Base-by-base conservation (phyloP, 2,888 invertebrate genomes). In the Zygothrica quintamaculata region DNA sequence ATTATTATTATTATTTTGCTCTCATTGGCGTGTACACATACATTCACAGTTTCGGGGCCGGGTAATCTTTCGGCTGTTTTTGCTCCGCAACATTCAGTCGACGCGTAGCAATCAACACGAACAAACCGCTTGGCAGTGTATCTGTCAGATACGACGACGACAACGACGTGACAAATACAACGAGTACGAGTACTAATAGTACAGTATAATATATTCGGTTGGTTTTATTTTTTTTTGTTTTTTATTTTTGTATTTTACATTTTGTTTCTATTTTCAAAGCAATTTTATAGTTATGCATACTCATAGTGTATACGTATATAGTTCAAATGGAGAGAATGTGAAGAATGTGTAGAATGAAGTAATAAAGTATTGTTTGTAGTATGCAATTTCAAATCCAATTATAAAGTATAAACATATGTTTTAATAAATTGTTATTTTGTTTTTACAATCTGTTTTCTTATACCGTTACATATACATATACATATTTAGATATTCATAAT, bases 61-160 rank as follows among this genome's bases (percentile, higher is more conserved):
- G 62, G 58, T 65, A 53, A 84, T 65, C 56, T 73, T 71, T 76
- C 64, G 65, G 78, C 57, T 77, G 74, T 59, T 69, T n/a, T 57
- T 56, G 61, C 31, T 40, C 50, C 61, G 39, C 48, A 59, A 65
- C 65, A 44, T 75, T 78, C 73, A 84, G 87, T 84, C 84, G 87
- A 87, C 87, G 86, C 87, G 87, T 72, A 87, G 84, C 86, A 80
- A 77, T 84, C 82, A 84, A 78, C 85, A 72, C 87, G 82, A 85
- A 71, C 84, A 79, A 56, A 76, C 57, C 84, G 84, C 71, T 68
- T 68, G 61, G 73, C 62, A 80, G 73, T 75, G 87, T 87, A 87
- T 87, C 82, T 65, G 57, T 53, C 62, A 77, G 85, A 87, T 84
- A 84, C 87, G 79, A 22, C n/a, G n/a, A n/a, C n/a, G n/a, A n/a